These are phyloP conservation scores for Carterocephalus palaemon DNA, from an alignment of 2,888 invertebrate genomes.

Conservation along the genomic window DNA sequence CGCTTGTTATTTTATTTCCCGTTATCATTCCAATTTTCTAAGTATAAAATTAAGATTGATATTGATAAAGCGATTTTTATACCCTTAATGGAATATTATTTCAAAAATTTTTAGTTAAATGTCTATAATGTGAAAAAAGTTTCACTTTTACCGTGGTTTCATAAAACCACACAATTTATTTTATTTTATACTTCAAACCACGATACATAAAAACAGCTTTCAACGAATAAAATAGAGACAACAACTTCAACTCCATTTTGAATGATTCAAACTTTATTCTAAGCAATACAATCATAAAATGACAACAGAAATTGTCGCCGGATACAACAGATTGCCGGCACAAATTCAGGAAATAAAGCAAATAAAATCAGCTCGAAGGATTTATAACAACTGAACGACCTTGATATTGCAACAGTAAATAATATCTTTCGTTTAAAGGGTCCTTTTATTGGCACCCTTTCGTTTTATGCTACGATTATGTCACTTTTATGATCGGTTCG, in stretches of 20 bases:
- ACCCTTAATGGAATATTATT: too few relatives aligned
- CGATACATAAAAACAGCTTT: background rate
- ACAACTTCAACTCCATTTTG: background rate
- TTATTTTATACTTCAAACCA: too few relatives aligned
- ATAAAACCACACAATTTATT: too few relatives aligned
- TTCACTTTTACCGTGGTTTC: too few relatives aligned
- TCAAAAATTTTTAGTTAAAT: too few relatives aligned
- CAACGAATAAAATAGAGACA: background rate
- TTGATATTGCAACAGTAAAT: slow-evolving; percentile 68
- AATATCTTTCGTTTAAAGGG: slow-evolving; percentile 68
- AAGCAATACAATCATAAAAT: slow-evolving; percentile 5
- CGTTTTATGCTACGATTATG: slow-evolving; percentile 69
- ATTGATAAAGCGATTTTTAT: too few relatives aligned
- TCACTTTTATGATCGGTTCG: slow-evolving; percentile 65
- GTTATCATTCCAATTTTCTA: too few relatives aligned
- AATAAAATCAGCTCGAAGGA: slow-evolving; percentile 51
- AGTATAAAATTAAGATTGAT: too few relatives aligned
- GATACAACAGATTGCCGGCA: background rate
- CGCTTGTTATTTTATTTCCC: too few relatives aligned
- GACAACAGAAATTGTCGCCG: slow-evolving; percentile 5
- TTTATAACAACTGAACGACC: slow-evolving; percentile 50
- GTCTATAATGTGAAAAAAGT: too few relatives aligned
- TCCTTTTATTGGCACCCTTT: slow-evolving; percentile 70
- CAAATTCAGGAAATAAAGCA: slow-evolving; percentile 18
- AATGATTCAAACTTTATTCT: background rate